Base-by-base conservation (phyloP, 2,113 vertebrate genomes). In the Trinectes maculatus region DNA sequence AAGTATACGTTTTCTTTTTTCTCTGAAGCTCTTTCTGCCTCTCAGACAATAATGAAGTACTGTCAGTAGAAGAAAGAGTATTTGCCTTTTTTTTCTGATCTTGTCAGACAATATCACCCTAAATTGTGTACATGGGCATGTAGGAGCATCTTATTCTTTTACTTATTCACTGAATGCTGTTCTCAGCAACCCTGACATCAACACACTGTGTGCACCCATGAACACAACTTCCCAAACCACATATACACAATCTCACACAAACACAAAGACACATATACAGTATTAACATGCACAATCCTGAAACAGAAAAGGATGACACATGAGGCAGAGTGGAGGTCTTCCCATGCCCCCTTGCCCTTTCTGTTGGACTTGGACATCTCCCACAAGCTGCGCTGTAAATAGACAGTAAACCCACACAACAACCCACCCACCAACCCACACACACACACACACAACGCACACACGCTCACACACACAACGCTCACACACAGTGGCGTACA, bases 341-440 rank as follows among this genome's bases (percentile, higher is more conserved):
- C 94, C 93, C 94, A 96, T 94, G 93, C 91, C 91, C 93, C 90
- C 89, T 86, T 93, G 93, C 91, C 93, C 94, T 95, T 91, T 92
- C 85, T 71, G 83, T 87, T 78, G 83, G 88, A 89, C 84, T 89
- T 91, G 90, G 84, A 93, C 91, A 89, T 92, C 92, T 95, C 91
- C 93, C 94, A 94, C 87, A 93, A 90, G 81, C 89, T 83, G 61
- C 51, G 82, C 77, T 91, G 84, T 87, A 93, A 94, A 94, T 94
- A 94, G 89, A 84, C 66, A 73, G 76, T 85, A 44, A n/a, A 90
- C 81, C 87, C 85, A 80, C 57, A 77, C 85, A 8, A 3, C 34
- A 8, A 36, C 34, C 26, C 47, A 25, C 24, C 47, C 47, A 51
- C 34, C 39, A 60, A 80, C 34, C 36, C 2, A 37, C 68, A 65